phyloP scores from a whole-genome alignment of 2,888 invertebrate genomes.

The Suillia variegata region DNA sequence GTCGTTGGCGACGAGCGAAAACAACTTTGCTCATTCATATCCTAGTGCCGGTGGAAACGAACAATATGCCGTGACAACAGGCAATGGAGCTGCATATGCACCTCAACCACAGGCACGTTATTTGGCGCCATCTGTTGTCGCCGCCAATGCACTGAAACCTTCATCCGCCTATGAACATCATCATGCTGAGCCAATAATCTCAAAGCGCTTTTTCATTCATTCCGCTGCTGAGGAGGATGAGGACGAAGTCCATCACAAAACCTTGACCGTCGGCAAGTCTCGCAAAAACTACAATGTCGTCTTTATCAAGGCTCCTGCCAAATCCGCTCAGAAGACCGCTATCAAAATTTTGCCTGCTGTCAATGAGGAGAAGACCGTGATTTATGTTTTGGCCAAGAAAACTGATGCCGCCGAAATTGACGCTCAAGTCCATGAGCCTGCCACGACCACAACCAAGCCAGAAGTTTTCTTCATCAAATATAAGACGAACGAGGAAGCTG shows the following conservation, averaged over 20 bases:
- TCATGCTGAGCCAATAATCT: conserved; percentile 15
- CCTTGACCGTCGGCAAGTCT: conserved; percentile 30
- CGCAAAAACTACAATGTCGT: conserved; percentile 39
- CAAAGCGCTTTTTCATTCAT: conserved; percentile 37
- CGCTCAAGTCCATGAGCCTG: conserved; percentile 30
- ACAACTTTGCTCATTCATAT: not conserved
- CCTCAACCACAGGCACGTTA: conserved; percentile 16
- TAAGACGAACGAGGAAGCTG: conserved; percentile 38
- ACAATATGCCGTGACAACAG: not conserved
- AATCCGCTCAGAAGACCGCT: conserved; percentile 21
- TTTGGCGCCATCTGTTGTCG: conserved; percentile 13
- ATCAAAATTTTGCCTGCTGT: conserved; percentile 35
- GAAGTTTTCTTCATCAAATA: conserved; percentile 42
- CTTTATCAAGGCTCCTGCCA: conserved; percentile 36
- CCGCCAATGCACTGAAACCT: conserved; percentile 9
- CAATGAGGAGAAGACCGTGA: conserved; percentile 39
- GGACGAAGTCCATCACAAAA: conserved; percentile 26
- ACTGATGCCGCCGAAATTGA: conserved; percentile 31
- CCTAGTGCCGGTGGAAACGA: not conserved
- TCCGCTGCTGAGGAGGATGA: conserved; percentile 38
- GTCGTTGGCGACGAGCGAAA: not conserved
- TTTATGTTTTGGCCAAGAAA: conserved; percentile 41
- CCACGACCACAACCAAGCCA: conserved; percentile 34
- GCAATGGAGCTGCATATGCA: not conserved
- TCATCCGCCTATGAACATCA: conserved; percentile 1